Percentiles rank a stretch among this genome's conserved stretches.
phyloP scores from a whole-genome alignment of 2,113 vertebrate genomes.

The Zosterops hypoxanthus region DNA sequence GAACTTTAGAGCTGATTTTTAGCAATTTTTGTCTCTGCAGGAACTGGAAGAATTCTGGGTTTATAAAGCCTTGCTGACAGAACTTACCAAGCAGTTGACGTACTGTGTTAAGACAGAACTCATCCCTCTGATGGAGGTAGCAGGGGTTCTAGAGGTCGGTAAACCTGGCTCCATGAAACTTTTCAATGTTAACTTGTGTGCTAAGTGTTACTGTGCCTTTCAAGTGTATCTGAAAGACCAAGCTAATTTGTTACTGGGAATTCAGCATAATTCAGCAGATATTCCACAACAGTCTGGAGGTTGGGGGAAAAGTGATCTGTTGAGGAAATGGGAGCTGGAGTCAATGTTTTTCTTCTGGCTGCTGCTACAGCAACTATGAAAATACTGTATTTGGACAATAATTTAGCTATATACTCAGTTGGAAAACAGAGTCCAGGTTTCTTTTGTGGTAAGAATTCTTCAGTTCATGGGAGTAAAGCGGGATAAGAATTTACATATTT shows the following conservation, averaged over 20 bases:
- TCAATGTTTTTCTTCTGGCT: neutral
- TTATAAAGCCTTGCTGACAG: conserved; percentile 84
- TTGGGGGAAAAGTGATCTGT: neutral
- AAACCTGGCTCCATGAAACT: neutral
- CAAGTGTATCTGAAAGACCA: neutral
- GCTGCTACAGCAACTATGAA: neutral
- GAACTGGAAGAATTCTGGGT: conserved; percentile 96
- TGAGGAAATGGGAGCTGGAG: neutral
- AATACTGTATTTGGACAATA: neutral
- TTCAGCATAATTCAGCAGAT: neutral
- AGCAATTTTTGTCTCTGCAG: conserved; percentile 68
- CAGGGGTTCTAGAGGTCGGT: conserved; percentile 91
- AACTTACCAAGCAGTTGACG: conserved; percentile 86
- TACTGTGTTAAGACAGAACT: conserved; percentile 93
- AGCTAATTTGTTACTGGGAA: neutral
- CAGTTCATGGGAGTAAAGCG: neutral
- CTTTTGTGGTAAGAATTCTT: neutral
- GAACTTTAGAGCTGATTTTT: neutral
- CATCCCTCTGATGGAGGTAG: conserved; percentile 95
- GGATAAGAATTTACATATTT: neutral
- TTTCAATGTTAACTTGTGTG: neutral
- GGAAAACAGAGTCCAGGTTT: neutral
- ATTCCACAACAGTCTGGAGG: too few species aligned
- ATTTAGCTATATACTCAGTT: neutral
- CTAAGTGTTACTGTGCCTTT: neutral